phyloP scores from a whole-genome alignment of 1,140 invertebrate species.

The Plodia interpunctella region DNA sequence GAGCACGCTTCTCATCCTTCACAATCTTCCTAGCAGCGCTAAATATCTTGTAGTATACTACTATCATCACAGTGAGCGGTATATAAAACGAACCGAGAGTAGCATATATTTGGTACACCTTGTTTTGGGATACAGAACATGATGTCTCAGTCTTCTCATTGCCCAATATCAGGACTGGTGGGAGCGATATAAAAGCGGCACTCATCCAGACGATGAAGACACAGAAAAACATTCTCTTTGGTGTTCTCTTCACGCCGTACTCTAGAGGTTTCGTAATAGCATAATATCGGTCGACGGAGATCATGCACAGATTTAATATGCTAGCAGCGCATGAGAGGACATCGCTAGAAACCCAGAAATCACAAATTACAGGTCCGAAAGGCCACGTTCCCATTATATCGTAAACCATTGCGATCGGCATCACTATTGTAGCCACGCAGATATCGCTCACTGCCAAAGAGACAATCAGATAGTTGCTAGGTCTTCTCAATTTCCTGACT shows the following conservation, averaged over 20 bases:
- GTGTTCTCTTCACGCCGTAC: conserved; percentile 92
- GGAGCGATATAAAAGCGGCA: conserved; percentile 92
- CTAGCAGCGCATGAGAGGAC: conserved; percentile 91
- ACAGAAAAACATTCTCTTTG: conserved; percentile 89
- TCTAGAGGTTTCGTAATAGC: conserved; percentile 94
- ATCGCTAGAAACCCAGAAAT: conserved; percentile 91
- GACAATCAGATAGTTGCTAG: conserved; percentile 92
- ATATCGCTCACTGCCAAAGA: conserved; percentile 93
- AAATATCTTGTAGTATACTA: conserved; percentile 95
- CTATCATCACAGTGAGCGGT: conserved; percentile 92
- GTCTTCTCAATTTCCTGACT: conserved; percentile 89
- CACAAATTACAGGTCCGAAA: conserved; percentile 90
- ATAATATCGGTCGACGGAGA: conserved; percentile 92
- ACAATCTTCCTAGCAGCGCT: conserved; percentile 89
- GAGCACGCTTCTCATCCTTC: conserved; percentile 89
- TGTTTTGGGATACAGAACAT: conserved; percentile 91
- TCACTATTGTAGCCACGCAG: conserved; percentile 89
- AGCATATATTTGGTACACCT: conserved; percentile 93
- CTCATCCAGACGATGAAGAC: conserved; percentile 93
- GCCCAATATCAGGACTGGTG: conserved; percentile 91
- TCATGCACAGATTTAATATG: conserved; percentile 95
- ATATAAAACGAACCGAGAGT: conserved; percentile 94
- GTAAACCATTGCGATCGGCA: conserved; percentile 90
- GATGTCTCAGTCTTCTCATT: conserved; percentile 89
- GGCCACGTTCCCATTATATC: conserved; percentile 90